A percentile compares a stretch with the other conserved stretches of the same genome.
phyloP scores from a whole-genome alignment of 2,113 vertebrate species.

The Heterochromis multidens region DNA sequence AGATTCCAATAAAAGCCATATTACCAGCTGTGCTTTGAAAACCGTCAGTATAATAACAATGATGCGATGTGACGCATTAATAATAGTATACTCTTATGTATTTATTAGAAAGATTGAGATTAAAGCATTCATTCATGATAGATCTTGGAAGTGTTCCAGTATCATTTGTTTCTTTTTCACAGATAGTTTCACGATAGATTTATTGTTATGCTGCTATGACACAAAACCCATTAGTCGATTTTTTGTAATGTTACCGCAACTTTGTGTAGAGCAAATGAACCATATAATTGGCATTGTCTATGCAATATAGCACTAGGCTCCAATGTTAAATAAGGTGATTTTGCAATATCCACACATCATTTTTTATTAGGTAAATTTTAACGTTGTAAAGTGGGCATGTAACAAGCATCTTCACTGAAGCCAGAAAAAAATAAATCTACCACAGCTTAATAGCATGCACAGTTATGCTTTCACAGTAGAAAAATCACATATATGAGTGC shows the following conservation, averaged over 20 bases:
- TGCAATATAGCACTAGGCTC: neutral
- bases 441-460: neutral
- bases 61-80: neutral
- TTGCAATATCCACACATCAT: neutral
- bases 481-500: neutral
- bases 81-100: neutral
- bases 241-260: neutral
- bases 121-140: neutral
- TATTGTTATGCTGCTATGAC: neutral
- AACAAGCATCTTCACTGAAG: neutral
- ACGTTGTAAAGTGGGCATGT: neutral
- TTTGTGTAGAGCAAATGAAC: neutral
- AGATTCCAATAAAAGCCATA: no score
- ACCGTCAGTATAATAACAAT: neutral
- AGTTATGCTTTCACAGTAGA: neutral
- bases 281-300: neutral
- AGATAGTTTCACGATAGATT: neutral
- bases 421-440: neutral
- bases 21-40: neutral
- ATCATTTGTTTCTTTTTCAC: neutral
- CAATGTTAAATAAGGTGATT: neutral
- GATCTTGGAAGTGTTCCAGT: neutral
- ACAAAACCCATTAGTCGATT: neutral
- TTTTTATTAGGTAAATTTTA: neutral
- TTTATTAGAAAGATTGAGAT: neutral